Evolutionary conservation across 2,113 vertebrate genomes (phyloP).

Genomic region (Pterocles orientalis): DNA sequence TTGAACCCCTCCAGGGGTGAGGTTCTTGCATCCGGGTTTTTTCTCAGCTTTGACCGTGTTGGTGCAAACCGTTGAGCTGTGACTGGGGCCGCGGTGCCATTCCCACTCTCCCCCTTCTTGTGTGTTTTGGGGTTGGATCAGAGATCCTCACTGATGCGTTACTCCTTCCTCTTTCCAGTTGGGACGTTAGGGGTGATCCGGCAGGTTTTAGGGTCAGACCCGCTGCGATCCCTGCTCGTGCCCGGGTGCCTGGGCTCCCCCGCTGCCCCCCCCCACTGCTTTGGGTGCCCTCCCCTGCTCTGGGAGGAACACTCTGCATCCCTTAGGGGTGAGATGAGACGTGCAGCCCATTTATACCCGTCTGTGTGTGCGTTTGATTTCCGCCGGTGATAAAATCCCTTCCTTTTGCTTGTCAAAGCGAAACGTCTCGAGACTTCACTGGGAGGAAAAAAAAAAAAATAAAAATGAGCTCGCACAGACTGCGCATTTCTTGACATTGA

Average conservation of each 20-base stretch:
- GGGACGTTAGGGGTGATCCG: not conserved
- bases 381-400: not conserved
- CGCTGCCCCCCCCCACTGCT: not conserved
- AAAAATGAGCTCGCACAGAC: fast-evolving
- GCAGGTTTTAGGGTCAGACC: not conserved
- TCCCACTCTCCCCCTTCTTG: not conserved
- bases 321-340: not conserved
- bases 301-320: not conserved
- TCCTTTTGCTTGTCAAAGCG: not conserved
- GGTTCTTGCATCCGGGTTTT: not conserved
- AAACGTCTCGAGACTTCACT: not conserved
- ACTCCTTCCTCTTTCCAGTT: not conserved
- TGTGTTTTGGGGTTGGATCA: not conserved
- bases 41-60: not conserved
- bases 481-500: not conserved
- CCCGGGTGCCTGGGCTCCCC: not conserved
- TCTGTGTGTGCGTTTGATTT: not conserved
- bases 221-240: not conserved
- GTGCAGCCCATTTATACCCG: not conserved
- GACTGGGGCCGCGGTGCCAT: not conserved
- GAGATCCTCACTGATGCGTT: not conserved
- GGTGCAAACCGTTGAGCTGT: not conserved
- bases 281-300: not conserved
- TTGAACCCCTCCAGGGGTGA: too few species aligned
- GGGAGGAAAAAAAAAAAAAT: not conserved